Evolutionary conservation across 1,140 invertebrate genomes (phyloP).

Genomic region (Melitaea cinxia): DNA sequence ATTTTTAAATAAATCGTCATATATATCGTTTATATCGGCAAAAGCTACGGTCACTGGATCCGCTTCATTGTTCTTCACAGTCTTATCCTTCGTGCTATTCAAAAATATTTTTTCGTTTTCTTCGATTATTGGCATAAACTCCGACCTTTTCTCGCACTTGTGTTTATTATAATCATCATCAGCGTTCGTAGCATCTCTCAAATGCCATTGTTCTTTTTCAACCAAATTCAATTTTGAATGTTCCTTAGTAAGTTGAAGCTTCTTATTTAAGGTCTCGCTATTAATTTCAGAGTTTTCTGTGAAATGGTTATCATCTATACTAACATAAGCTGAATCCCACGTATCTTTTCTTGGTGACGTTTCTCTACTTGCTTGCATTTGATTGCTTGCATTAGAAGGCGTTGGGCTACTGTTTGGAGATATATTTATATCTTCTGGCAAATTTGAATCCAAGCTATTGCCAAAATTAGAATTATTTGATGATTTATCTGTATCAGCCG

Average conservation of each 20-base stretch:
- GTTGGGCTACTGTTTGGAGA: slow-evolving; percentile 24
- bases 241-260: slow-evolving; percentile 55
- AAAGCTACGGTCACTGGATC: slow-evolving; percentile 69
- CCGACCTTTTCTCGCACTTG: slow-evolving; percentile 59
- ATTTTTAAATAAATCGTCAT: slow-evolving; percentile 59
- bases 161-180: slow-evolving; percentile 47
- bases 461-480: slow-evolving; percentile 20
- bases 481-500: slow-evolving; percentile 2
- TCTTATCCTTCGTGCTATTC: slow-evolving; percentile 38
- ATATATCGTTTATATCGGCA: slow-evolving; percentile 72
- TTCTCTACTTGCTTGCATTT: slow-evolving; percentile 39
- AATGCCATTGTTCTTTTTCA: slow-evolving; percentile 70
- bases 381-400: slow-evolving; percentile 11
- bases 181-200: slow-evolving; percentile 41
- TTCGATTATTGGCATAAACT: slow-evolving; percentile 71
- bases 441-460: slow-evolving; percentile 35
- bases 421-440: slow-evolving; percentile 27
- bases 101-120: slow-evolving; percentile 65
- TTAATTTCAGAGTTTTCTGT: slow-evolving; percentile 27
- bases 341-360: slow-evolving; percentile 68
- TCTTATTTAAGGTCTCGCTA: slow-evolving; percentile 51
- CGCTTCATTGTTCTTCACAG: slow-evolving; percentile 43
- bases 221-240: slow-evolving; percentile 61
- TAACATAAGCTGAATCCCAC: slow-evolving; percentile 80
- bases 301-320: slow-evolving; percentile 71